Conservation (phyloP, 2,113 vertebrate genomes). For the Hippocampus mohnikei region DNA sequence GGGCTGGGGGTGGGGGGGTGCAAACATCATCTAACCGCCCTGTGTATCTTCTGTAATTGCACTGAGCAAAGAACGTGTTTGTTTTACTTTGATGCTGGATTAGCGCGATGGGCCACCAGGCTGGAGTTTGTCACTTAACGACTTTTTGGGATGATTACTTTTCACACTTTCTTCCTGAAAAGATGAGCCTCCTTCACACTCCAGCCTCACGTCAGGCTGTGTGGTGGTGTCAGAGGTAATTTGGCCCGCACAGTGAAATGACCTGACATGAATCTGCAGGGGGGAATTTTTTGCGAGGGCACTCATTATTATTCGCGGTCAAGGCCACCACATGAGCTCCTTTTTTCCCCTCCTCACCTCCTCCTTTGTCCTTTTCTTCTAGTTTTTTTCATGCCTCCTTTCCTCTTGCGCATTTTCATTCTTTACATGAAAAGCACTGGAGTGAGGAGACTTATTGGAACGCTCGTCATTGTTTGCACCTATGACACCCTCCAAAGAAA, state of each 20-base stretch:
- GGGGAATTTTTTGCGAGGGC: conserved; percentile 23
- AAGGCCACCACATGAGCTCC: conserved; percentile 51
- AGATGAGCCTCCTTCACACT: conserved; percentile 50
- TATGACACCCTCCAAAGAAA: not conserved
- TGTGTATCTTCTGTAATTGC: conserved; percentile 29
- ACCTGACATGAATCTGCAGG: conserved; percentile 61
- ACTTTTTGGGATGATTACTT: conserved; percentile 53
- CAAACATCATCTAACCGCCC: conserved; percentile 7
- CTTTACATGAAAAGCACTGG: conserved; percentile 12
- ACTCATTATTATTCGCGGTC: conserved; percentile 65
- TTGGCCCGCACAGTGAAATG: conserved; percentile 59
- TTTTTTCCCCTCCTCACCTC: conserved; percentile 17
- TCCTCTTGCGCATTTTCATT: conserved; percentile 22
- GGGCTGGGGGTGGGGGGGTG: no score
- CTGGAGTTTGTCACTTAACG: conserved; percentile 55
- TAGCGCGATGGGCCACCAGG: conserved; percentile 52
- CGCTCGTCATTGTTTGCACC: not conserved
- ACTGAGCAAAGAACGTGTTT: conserved; percentile 1
- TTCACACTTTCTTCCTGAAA: conserved; percentile 47
- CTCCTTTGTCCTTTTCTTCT: conserved; percentile 39
- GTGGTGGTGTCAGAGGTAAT: conserved; percentile 51
- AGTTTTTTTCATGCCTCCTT: conserved; percentile 5
- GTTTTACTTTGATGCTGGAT: conserved; percentile 42
- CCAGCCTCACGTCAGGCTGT: conserved; percentile 53
- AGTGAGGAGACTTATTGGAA: not conserved